A percentile compares a stretch with the other conserved stretches of the same genome.
Conservation (phyloP, 2,888 invertebrate species). For the Heliconius aoede region DNA sequence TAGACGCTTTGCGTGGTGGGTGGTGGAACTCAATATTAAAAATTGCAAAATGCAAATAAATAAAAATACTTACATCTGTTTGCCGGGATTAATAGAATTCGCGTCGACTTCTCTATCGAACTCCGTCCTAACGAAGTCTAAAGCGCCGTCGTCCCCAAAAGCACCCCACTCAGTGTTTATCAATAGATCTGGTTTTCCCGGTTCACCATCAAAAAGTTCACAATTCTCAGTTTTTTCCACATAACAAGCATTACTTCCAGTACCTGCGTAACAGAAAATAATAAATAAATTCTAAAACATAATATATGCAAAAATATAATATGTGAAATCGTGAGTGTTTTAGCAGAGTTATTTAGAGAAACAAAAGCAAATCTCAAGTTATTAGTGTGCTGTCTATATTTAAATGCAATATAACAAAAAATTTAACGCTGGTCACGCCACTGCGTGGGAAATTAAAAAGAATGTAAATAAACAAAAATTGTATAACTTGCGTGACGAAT, state of each 20-base stretch:
- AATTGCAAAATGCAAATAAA: too few species aligned
- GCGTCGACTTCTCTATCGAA: slow-evolving; percentile 93
- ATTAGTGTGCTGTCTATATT: not conserved
- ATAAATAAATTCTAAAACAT: slow-evolving; percentile 3
- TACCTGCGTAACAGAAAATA: slow-evolving; percentile 82
- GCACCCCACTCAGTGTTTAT: slow-evolving; percentile 99
- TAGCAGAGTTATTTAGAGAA: not conserved
- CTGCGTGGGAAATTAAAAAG: not conserved
- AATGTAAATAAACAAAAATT: not conserved
- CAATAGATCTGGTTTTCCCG: slow-evolving; percentile 88
- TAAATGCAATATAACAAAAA: not conserved
- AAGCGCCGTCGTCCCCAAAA: slow-evolving; percentile 94
- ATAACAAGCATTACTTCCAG: slow-evolving; percentile 98
- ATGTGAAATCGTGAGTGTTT: not conserved
- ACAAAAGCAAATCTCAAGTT: not conserved
- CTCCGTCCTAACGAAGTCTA: slow-evolving; percentile 94
- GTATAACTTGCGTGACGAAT: not conserved
- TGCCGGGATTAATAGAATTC: slow-evolving; percentile 92
- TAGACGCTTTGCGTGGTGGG: too few species aligned
- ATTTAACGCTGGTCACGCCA: not conserved
- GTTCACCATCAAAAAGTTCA: slow-evolving; percentile 89
- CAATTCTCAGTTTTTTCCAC: slow-evolving; percentile 94
- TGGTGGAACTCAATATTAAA: too few species aligned
- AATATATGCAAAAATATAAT: not conserved
- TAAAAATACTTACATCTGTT: slow-evolving; percentile 88